Base-by-base conservation (phyloP, 2,888 invertebrate species). In the Meliscaeva auricollis region DNA sequence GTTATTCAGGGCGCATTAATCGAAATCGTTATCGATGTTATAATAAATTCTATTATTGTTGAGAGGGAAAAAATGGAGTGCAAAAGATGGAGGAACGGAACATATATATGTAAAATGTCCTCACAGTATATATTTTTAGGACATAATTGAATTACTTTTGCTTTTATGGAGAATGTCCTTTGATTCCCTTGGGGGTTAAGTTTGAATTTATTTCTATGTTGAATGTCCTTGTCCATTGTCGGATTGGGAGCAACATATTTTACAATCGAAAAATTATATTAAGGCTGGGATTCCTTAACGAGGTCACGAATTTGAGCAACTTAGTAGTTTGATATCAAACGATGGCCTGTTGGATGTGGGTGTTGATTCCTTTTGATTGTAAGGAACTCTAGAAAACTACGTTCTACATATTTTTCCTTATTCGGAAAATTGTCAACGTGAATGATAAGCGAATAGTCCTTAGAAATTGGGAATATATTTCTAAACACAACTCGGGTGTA, bases 11-110 rank as follows among this genome's bases (percentile, higher is more conserved):
- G 38, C 9, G 38, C 9, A 46, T 60, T 52, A 20, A 50, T 50
- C 50, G 22, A 66, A 11, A 38, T 38, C 38, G 38, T 38, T 66
- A 66, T 66, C 4, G n/a, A 50, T 50, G 32, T 66, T 35, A 15
- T 0, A 50, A 50, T 66, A 50, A 66, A 66, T 35, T 66, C 22
- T 35, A 66, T 66, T 66, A 35, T 38, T 50, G 22, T 0, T 2
- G n/a, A 13, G n/a, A 15, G n/a, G 1, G 26, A 22, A 26, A 15
- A 41, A 26, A 41, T 17, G 17, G 30, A 30, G 5, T 46, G 6
- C 11, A 2, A n/a, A n/a, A 2, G 11, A 13, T 30, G 30, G n/a
- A 4, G n/a, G 1, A n/a, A n/a, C 7, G n/a, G n/a, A n/a, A n/a
- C n/a, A n/a, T n/a, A n/a, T n/a, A 1, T 26, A 26, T 2, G 2